Base-by-base conservation (phyloP, 2,797 vertebrate species). In the Sparus aurata region DNA sequence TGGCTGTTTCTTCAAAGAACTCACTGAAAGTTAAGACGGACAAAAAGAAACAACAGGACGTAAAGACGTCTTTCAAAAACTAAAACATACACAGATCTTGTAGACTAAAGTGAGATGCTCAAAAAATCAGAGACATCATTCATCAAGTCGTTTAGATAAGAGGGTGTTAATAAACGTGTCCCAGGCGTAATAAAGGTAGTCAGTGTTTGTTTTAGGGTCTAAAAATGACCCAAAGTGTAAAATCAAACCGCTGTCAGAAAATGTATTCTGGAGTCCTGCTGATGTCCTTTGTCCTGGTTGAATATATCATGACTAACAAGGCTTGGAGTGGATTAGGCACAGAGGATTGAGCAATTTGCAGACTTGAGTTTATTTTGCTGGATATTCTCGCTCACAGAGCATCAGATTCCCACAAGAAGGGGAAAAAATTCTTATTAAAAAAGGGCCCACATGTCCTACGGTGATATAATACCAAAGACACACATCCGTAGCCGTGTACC, bases 281-380 rank as follows among this genome's bases (percentile, higher is more conserved):
- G 95, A 91, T 95, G 89, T 93, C 91, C 91, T 96, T 96, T 96
- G 95, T 96, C 91, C 90, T 88, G 82, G 87, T 91, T 96, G 97
- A 97, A 96, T 98, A 96, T 96, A 95, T 95, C 94, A 91, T 93
- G 95, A 95, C 96, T 95, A 96, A 97, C 96, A 97, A 97, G 96
- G 96, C 96, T 95, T 84, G 92, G 95, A 97, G 95, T 97, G 96
- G 97, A 98, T 99, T 98, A 98, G 96, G 96, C 96, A 97, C 97
- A 97, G 96, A 96, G 96, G 97, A 98, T 98, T 98, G 97, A 97
- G 96, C 96, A 96, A 97, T 97, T 97, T 98, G 93, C 93, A 93
- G 94, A 95, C 93, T 94, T 93, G 93, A 94, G 94, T 96, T 96
- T 95, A 96, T 96, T 95, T 96, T 94, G 92, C 92, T 92, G 93